Base-by-base conservation (phyloP, 1,140 invertebrate genomes). In the Drosophila melanica region DNA sequence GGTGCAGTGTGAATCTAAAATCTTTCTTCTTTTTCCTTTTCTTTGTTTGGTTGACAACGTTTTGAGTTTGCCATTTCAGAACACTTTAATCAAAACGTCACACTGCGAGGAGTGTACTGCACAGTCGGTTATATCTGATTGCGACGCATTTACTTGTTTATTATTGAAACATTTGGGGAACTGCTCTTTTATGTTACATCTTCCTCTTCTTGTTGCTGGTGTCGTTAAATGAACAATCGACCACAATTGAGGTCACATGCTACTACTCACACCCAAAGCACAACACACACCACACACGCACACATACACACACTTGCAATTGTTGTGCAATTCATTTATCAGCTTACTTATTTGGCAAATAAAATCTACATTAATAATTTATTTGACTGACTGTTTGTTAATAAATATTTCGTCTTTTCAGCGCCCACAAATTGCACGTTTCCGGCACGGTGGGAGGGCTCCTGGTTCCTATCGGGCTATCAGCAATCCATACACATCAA, bases 381-480 rank as follows among this genome's bases (percentile, higher is more conserved):
- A 45, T 45, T 20, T 12, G 9, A 11, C 16, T 33, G 4, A 9
- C 12, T 20, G 55, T 87, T 72, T 84, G 85, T 80, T 77, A 72
- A 80, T 80, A 80, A 78, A 81, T 77, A 62, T 35, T 80, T 73
- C 47, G 62, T 44, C 51, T 30, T 79, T 87, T 58, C 91, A 93
- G 93, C 92, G 64, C 77, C 84, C 64, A 75, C 94, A 94, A 95
- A 95, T 91, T 97, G 96, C 92, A 94, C 94, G 73, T 96, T 97
- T 93, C 96, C 96, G 66, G 92, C 93, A 53, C 93, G 94, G 64
- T 97, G 96, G 96, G 94, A 96, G 80, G 96, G 96, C 63, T 95
- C 94, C 63, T 97, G 96, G 96, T 97, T 97, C 92, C 96, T 97
- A 91, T 96, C 95, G 66, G 96, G 96, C 41, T 95, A 96, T 77